Evolutionary conservation across 2,888 invertebrate species (phyloP).

Genomic region (Nudaria mundana): DNA sequence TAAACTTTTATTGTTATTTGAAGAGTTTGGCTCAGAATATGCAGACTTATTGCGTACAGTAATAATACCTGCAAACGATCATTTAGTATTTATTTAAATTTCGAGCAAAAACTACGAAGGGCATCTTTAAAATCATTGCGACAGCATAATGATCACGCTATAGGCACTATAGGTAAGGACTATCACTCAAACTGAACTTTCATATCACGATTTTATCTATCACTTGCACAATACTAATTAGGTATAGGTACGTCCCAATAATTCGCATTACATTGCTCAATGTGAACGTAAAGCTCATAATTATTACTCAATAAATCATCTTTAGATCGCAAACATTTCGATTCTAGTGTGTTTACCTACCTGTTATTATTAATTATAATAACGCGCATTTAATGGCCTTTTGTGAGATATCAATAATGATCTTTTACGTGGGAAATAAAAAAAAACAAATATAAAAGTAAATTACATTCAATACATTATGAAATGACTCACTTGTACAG

Average conservation of each 20-base stretch:
- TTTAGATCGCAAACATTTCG: constrained; percentile 8
- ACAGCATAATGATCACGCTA: background rate
- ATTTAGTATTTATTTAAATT: too few species aligned
- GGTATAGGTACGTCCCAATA: constrained; percentile 19
- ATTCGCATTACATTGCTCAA: constrained; percentile 5
- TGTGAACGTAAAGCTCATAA: constrained; percentile 1
- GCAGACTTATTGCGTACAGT: too few species aligned
- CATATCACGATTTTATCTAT: constrained; percentile 1
- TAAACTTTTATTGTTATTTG: too few species aligned
- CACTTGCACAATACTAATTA: constrained; percentile 4
- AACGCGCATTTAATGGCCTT: background rate
- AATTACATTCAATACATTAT: too few species aligned
- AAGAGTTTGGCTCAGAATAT: too few species aligned
- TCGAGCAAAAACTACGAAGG: background rate
- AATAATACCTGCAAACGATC: too few species aligned
- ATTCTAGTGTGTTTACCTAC: constrained; percentile 6
- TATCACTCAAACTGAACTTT: background rate
- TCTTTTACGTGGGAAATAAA: background rate
- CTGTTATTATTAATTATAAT: background rate
- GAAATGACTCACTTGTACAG: too few species aligned
- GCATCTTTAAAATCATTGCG: background rate
- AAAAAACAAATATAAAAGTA: too few species aligned
- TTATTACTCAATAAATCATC: constrained; percentile 2
- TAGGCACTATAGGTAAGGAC: too few species aligned
- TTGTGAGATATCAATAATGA: background rate